These are phyloP conservation scores for Siniperca chuatsi DNA, from an alignment of 2,113 vertebrate genomes.

Conservation along the genomic window DNA sequence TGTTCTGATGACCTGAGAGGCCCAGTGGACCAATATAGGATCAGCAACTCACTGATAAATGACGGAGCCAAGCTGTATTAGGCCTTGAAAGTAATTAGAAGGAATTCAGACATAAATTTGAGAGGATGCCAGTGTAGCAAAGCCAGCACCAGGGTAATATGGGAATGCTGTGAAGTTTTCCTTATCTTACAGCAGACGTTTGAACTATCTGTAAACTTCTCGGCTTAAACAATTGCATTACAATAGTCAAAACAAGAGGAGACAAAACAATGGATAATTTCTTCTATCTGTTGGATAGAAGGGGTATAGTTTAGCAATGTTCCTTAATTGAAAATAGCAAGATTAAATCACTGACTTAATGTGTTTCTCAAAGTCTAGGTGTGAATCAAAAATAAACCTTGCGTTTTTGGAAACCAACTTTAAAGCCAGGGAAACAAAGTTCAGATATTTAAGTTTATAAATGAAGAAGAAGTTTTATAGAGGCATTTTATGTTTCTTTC, in stretches of 20 bases:
- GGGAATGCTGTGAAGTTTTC: background rate
- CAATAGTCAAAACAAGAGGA: background rate
- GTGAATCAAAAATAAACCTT: background rate
- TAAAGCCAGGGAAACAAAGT: no score
- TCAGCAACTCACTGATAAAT: background rate
- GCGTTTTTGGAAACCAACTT: background rate
- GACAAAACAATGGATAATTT: slow-evolving; percentile 11
- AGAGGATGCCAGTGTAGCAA: background rate
- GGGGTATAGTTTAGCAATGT: background rate
- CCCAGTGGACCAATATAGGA: background rate
- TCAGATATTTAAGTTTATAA: background rate
- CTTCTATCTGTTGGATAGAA: background rate
- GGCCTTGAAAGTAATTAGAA: background rate
- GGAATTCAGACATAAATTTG: background rate
- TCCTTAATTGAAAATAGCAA: background rate
- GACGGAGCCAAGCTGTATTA: background rate
- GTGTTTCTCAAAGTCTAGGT: background rate
- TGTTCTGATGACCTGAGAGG: background rate
- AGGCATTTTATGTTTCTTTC: background rate
- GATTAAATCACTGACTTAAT: background rate
- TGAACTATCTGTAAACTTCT: background rate
- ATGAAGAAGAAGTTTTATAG: background rate
- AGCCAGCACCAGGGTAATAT: background rate
- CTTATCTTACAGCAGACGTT: background rate
- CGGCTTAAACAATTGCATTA: background rate